Evolutionary conservation across 2,113 vertebrate genomes (phyloP).

Genomic region (zebrafish (Danio rerio)): GRCz12tu NC_133184.1:43149001-43149500

Average conservation of each 20-base stretch:
- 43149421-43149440: conserved; percentile 50
- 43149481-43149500: conserved; percentile 38
- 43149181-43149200: neutral
- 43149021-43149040: too few relatives aligned
- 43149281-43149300: conserved; percentile 30
- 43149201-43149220: conserved; percentile 8
- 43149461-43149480: conserved; percentile 44
- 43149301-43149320: conserved; percentile 1
- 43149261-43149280: conserved; percentile 14
- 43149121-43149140: neutral
- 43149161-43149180: neutral
- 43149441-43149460: conserved; percentile 43
- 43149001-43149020: too few relatives aligned
- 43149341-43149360: conserved; percentile 35
- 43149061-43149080: too few relatives aligned
- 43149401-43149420: conserved; percentile 65
- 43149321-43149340: conserved; percentile 23
- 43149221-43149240: conserved; percentile 39
- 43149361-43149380: conserved; percentile 55
- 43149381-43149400: conserved; percentile 63
- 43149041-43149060: too few relatives aligned
- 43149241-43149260: conserved; percentile 39
- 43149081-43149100: neutral
- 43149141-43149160: neutral
- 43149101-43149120: neutral